Base-by-base conservation (phyloP, 1,140 invertebrate species). In the Lepidurus apus region DNA sequence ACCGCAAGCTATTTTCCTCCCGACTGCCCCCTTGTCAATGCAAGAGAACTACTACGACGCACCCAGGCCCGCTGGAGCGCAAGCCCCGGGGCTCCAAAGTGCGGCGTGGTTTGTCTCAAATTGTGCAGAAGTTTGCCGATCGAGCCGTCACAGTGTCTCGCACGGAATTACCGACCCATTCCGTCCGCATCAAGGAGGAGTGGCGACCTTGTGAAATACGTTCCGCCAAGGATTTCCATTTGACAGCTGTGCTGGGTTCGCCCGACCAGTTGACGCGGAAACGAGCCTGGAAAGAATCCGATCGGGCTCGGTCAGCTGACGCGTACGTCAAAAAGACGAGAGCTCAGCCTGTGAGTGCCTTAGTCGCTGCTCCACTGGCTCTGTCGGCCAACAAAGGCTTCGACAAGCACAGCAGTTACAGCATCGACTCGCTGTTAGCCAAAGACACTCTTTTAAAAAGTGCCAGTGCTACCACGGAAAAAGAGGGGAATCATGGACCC, bases 381-480 rank as follows among this genome's bases (percentile, higher is more conserved):
- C 42, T 44, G 44, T 74, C 78, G n/a, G 75, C 21, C 73, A 42
- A 79, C 78, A 79, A 79, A 74, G 78, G 74, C 74, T 79, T 75
- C 9, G 78, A 79, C 53, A 43, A 74, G 42, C 78, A 79, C 43
- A 79, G 78, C 74, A 79, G 78, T 42, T 79, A 79, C 78, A 79
- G 78, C 43, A 79, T 79, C n/a, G 78, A 79, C 73, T 79, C 78
- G 4, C 45, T 79, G 73, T 74, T 79, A 42, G 73, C 44, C 74
- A 79, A 74, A 74, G 78, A 79, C 53, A 11, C 53, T 65, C 34
- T 34, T 34, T 65, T 65, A n/a, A 65, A 65, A 13, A 65, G 53
- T 21, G 53, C 53, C 17, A 65, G 53, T 65, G 53, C 53, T 65
- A 65, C 17, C 53, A 13, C 53, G n/a, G 53, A 34, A 34, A 34